phyloP scores from a whole-genome alignment of 2,888 invertebrate genomes.

The Aelia acuminata region DNA sequence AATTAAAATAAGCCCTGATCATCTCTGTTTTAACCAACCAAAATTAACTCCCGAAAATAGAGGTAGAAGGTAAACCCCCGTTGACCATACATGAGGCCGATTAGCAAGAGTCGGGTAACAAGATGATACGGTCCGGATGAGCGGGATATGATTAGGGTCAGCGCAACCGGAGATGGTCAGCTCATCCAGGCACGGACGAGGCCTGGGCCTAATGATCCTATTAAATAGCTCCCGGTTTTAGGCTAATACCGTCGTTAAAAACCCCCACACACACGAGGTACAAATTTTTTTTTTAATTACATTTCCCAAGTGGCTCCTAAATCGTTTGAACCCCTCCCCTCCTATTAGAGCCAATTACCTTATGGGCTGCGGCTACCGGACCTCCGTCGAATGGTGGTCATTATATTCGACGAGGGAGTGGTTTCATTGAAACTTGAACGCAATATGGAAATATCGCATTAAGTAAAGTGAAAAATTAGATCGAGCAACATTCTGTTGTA shows the following conservation, averaged over 20 bases:
- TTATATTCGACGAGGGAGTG: background rate
- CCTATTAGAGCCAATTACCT: conserved; percentile 40
- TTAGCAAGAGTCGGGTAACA: conserved; percentile 31
- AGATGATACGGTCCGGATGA: background rate
- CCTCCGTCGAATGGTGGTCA: background rate
- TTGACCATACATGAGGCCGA: background rate
- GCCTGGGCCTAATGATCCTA: conserved; percentile 13
- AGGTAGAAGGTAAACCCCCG: background rate
- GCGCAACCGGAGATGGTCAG: conserved; percentile 31
- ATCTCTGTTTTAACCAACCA: background rate
- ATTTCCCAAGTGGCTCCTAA: conserved; percentile 42
- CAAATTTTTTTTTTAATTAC: conserved; percentile 36
- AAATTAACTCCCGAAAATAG: background rate
- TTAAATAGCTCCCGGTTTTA: conserved; percentile 48
- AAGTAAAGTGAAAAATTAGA: background rate
- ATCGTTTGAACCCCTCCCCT: background rate
- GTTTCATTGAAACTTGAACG: conserved; percentile 1
- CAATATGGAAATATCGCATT: background rate
- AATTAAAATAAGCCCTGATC: background rate
- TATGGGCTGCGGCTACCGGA: background rate
- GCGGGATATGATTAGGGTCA: background rate
- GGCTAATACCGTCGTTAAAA: conserved; percentile 53
- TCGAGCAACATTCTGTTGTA: background rate
- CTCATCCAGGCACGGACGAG: background rate
- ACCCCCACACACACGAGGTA: conserved; percentile 10